Conservation (phyloP, 2,113 vertebrate species). For the Vulpes vulpes region DNA sequence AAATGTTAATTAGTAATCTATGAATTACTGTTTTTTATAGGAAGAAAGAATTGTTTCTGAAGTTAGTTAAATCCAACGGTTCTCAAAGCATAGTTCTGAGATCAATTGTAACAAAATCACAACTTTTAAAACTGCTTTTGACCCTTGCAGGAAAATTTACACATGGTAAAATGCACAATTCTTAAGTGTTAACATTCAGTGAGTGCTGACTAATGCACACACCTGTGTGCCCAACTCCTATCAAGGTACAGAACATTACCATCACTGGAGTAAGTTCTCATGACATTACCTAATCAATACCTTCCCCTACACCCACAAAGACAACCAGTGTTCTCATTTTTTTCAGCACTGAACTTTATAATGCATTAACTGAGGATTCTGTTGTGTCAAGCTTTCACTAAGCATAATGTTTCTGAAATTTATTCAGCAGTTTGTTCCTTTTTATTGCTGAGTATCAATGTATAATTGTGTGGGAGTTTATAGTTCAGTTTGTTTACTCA, state of each 20-base stretch:
- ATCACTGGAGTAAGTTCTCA: neutral
- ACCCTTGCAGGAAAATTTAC: neutral
- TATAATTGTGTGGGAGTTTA: neutral
- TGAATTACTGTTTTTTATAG: slow-evolving; percentile 9
- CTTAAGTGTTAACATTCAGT: neutral
- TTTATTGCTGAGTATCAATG: neutral
- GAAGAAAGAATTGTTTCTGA: slow-evolving; percentile 52
- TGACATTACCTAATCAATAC: neutral
- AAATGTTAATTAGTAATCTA: slow-evolving; percentile 51
- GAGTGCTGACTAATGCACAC: neutral
- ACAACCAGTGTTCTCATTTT: neutral
- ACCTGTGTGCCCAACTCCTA: neutral
- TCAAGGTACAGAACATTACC: neutral
- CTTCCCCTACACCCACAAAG: neutral
- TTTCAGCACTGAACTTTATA: slow-evolving; percentile 21
- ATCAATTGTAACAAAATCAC: neutral
- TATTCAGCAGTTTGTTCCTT: slow-evolving; percentile 1
- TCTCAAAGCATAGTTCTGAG: neutral
- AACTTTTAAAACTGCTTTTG: neutral
- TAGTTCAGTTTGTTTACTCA: neutral
- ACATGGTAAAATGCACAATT: slow-evolving; percentile 6
- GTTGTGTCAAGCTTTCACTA: neutral
- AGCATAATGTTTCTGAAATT: neutral
- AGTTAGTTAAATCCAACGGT: neutral
- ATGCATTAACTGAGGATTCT: slow-evolving; percentile 14